Conservation (phyloP, 2,797 vertebrate genomes). For the Pampus argenteus region DNA sequence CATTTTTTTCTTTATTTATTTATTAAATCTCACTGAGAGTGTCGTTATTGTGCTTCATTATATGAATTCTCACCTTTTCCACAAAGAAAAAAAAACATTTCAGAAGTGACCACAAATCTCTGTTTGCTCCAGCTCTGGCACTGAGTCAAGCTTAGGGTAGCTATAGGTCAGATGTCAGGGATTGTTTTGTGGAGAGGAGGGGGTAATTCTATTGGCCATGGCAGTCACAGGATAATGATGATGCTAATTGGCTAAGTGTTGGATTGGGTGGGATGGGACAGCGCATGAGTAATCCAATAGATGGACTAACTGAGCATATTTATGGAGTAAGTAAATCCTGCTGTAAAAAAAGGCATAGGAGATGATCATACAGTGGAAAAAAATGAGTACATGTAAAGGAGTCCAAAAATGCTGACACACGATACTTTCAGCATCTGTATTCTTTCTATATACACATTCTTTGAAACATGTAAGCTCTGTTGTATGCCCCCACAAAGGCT, state of each 20-base stretch:
- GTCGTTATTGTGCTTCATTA: not conserved
- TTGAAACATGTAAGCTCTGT: not conserved
- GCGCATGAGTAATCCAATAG: constrained; percentile 81
- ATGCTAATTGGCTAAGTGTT: constrained; percentile 81
- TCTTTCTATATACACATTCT: not conserved
- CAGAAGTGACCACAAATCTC: constrained; percentile 51
- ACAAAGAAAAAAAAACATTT: constrained; percentile 29
- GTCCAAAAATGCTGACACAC: not conserved
- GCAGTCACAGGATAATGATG: constrained; percentile 65
- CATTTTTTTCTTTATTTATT: too few species aligned
- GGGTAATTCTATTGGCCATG: constrained; percentile 62
- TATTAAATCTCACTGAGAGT: not conserved
- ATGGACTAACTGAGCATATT: constrained; percentile 71
- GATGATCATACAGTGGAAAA: constrained; percentile 11
- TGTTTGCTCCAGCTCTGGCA: constrained; percentile 17
- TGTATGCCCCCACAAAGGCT: not conserved
- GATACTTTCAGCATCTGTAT: not conserved
- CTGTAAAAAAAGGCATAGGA: constrained; percentile 23
- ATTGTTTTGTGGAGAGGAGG: constrained; percentile 61
- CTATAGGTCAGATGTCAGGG: constrained; percentile 65
- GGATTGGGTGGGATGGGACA: constrained; percentile 59
- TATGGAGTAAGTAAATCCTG: constrained; percentile 67
- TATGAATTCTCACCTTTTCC: not conserved
- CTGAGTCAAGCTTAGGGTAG: constrained; percentile 37
- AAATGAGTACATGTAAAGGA: not conserved